phyloP scores from a whole-genome alignment of 2,888 invertebrate genomes.

The Cecidostiba fungosa region DNA sequence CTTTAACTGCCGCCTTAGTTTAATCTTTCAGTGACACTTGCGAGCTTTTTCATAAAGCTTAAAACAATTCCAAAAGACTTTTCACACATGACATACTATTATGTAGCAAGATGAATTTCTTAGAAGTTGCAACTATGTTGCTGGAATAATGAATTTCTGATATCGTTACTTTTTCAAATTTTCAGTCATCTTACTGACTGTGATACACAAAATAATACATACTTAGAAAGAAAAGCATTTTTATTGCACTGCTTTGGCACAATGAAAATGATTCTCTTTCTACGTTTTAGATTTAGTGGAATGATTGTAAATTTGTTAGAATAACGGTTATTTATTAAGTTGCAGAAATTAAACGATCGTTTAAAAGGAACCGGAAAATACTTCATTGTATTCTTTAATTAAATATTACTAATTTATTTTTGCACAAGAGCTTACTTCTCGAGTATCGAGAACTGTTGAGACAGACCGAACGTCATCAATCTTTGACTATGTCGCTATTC shows the following conservation, averaged over 20 bases:
- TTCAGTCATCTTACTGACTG: constrained; percentile 48
- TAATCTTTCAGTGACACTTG: constrained; percentile 24
- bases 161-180: constrained; percentile 39
- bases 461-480: constrained; percentile 57
- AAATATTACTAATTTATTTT: constrained; percentile 19
- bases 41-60: constrained; percentile 33
- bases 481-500: constrained; percentile 58
- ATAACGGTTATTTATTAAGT: constrained; percentile 45
- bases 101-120: constrained; percentile 39
- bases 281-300: constrained; percentile 43
- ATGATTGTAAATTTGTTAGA: constrained; percentile 41
- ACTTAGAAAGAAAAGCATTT: constrained; percentile 19
- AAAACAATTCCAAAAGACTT: constrained; percentile 57
- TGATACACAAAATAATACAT: constrained; percentile 29
- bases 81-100: constrained; percentile 61
- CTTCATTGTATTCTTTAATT: neutral
- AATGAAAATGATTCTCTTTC: constrained; percentile 39
- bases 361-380: constrained; percentile 18
- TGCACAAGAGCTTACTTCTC: constrained; percentile 26
- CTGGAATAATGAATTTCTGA: constrained; percentile 11
- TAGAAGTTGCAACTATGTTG: constrained; percentile 19
- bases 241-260: constrained; percentile 3
- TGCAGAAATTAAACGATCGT: constrained; percentile 9
- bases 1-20: constrained; percentile 18
- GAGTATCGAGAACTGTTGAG: constrained; percentile 27